Evolutionary conservation across 2,113 vertebrate genomes (phyloP), one percentile per base, ranked within the genome.

Genomic region (Rhinogobius similis): DNA sequence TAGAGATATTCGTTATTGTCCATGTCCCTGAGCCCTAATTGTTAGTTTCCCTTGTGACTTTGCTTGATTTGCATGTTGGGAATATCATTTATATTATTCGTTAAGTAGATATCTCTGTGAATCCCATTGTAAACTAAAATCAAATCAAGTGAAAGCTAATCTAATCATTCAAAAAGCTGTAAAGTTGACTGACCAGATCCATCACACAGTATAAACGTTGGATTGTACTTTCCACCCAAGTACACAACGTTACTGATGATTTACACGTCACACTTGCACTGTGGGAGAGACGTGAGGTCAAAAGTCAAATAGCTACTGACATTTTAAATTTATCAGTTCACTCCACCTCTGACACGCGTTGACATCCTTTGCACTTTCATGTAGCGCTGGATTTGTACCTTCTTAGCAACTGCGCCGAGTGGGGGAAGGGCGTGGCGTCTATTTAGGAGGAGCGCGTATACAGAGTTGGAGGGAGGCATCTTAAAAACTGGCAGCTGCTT

Each of bases 401-500:
- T 82, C 32, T 27, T 61, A 53, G 29, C 46, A 27, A 27, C 66
- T 67, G 61, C 66, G 70, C 70, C 71, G 29, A 36, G 18, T 61
- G 29, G 38, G 21, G 4, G 76, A 76, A 84, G 83, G 79, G 75
- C 65, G 72, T 73, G 76, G 41, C 27, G 16, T 65, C 26, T 77
- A 64, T 77, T 63, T 52, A 29, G 24, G 56, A 29, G 24, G 56
- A 29, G 27, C 5, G 29, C 29, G 29, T 27, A 58, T 36, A 12
- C 18, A 65, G 55, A 63, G 73, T 64, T 75, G 52, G 12, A 63
- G 65, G 74, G 75, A 81, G 70, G 58, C 67, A 64, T 78, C 70
- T 67, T 79, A 71, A 86, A 88, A 90, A 82, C 72, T 86, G 84
- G 78, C 89, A 90, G 91, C 92, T 91, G 90, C 75, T 90, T 91